phyloP scores from a whole-genome alignment of 2,888 invertebrate genomes.

The Parnassius orleans region DNA sequence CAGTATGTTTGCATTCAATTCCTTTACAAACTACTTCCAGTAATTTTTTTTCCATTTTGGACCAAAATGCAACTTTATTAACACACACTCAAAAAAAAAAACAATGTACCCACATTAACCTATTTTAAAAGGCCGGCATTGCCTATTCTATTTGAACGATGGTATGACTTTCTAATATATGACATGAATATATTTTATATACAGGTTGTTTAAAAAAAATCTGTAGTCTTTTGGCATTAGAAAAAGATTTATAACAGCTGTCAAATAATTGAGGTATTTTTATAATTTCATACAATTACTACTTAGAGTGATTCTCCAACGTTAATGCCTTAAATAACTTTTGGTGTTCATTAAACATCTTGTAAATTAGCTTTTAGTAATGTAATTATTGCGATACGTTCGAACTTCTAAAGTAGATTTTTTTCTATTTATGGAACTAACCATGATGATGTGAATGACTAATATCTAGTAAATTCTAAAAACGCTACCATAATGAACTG shows the following conservation, averaged over 20 bases:
- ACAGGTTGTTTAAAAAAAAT: slow-evolving; percentile 71
- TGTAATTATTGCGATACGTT: slow-evolving; percentile 45
- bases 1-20: slow-evolving; percentile 77
- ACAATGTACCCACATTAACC: slow-evolving; percentile 48
- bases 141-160: slow-evolving; percentile 72
- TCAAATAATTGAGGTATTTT: slow-evolving; percentile 45
- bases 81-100: slow-evolving; percentile 37
- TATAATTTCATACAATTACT: slow-evolving; percentile 30
- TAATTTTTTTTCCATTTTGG: slow-evolving; percentile 37
- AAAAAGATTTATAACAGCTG: slow-evolving; percentile 46
- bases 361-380: slow-evolving; percentile 51
- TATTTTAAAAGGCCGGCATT: slow-evolving; percentile 73
- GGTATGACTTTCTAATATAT: slow-evolving; percentile 49
- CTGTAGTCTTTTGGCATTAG: slow-evolving; percentile 35
- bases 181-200: slow-evolving; percentile 51
- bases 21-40: slow-evolving; percentile 53
- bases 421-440: slow-evolving; percentile 42
- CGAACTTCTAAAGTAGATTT: slow-evolving; percentile 42
- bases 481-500: slow-evolving; percentile 60
- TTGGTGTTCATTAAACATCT: slow-evolving; percentile 65
- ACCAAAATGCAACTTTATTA: slow-evolving; percentile 38
- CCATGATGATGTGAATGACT: slow-evolving; percentile 66
- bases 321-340: slow-evolving; percentile 29
- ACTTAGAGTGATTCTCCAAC: slow-evolving; percentile 26
- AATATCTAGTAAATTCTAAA: slow-evolving; percentile 74